Conservation (phyloP, 2,888 invertebrate genomes). For the Drosophila mulleri region DNA sequence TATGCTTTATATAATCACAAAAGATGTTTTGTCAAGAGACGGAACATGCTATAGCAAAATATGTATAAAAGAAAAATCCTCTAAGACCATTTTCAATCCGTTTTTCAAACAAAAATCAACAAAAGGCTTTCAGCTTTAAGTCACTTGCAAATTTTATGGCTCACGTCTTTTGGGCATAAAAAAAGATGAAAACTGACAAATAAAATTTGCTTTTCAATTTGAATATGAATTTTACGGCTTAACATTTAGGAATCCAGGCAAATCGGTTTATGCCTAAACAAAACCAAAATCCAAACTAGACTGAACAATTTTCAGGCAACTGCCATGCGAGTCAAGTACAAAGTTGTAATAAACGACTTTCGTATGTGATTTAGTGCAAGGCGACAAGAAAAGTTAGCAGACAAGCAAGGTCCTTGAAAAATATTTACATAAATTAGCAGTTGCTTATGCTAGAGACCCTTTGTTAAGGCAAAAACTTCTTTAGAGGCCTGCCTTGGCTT, state of each 20-base stretch:
- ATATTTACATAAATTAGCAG: constrained; percentile 69
- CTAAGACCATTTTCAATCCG: neutral
- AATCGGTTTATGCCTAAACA: constrained; percentile 1
- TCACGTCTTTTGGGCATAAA: neutral
- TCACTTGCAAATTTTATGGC: neutral
- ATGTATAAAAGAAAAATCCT: neutral
- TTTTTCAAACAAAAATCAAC: neutral
- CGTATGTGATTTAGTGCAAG: constrained; percentile 56
- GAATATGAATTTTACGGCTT: neutral
- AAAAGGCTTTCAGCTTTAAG: neutral
- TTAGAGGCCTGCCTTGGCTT: constrained; percentile 11
- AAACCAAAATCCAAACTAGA: neutral
- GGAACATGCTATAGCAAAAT: neutral
- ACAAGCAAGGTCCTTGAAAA: constrained; percentile 46
- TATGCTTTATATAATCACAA: neutral
- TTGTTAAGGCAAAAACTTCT: constrained; percentile 23
- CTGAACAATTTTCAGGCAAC: neutral
- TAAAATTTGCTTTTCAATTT: constrained; percentile 12
- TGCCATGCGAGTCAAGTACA: constrained; percentile 3
- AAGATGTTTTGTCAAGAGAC: neutral
- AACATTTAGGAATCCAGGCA: neutral
- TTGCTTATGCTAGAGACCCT: constrained; percentile 37
- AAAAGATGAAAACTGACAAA: neutral
- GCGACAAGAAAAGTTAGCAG: constrained; percentile 45
- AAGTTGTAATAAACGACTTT: constrained; percentile 27